Evolutionary conservation across 2,797 vertebrate genomes (phyloP), one percentile per base, ranked within the genome.

Genomic region (Etheostoma perlongum): DNA sequence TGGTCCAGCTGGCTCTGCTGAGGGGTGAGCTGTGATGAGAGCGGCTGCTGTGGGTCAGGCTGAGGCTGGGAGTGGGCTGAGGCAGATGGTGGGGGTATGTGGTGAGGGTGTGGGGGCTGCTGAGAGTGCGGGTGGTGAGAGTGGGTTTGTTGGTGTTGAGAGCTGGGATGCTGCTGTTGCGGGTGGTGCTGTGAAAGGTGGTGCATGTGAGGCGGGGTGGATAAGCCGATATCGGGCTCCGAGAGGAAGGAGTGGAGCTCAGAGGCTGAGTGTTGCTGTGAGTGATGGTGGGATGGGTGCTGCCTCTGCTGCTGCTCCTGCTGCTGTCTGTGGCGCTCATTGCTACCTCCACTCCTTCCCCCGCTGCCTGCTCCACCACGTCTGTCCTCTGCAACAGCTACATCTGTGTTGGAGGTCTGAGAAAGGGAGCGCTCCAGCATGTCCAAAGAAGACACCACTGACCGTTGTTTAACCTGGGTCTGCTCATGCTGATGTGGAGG

Each of bases 391-490:
- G 90, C 78, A 6, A 93, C 93, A 2, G 89, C 87, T 5, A 93
- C 94, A 0, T 95, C 95, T 5, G 92, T 62, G 67, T 82, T 91
- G 5, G 95, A 93, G 6, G 94, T 93, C 83, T 95, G 95, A 23
- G 95, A 95, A 27, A 96, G 95, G 1, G 96, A 95, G 54, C 94
- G 95, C 85, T 95, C 95, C 74, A 96, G 92, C 95, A 96, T 95
- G 15, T 95, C 95, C 67, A 97, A 82, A 11, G 96, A 95, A 60
- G 91, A 96, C 10, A 95, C 96, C 59, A 91, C 92, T 0, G 96
- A 94, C 68, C 94, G 94, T 36, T 96, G 96, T 83, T 95, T 95
- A 7, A 93, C 88, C 78, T 94, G 94, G 81, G 85, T 91, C 83
- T 94, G 94, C 70, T 96, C 93, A 4, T 95, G 95, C 47, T 88